phyloP scores from a whole-genome alignment of 2,113 vertebrate genomes.

The Lamprologus tigripictilis region DNA sequence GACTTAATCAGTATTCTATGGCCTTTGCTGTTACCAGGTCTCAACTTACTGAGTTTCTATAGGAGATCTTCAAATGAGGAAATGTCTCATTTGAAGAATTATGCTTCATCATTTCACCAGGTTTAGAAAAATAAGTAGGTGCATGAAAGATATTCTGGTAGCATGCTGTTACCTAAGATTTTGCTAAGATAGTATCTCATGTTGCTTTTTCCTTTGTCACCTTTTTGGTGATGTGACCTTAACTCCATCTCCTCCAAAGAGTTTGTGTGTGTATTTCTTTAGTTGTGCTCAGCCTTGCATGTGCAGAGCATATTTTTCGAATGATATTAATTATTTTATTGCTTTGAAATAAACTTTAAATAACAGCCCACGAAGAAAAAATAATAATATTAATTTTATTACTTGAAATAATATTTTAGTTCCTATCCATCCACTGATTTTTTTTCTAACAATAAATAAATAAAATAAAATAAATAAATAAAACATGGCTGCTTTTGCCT shows the following conservation, averaged over 20 bases:
- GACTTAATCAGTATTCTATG: neutral
- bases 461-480: neutral
- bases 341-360: neutral
- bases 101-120: neutral
- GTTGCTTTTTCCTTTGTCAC: neutral
- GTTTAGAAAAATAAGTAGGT: neutral
- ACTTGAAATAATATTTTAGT: constrained; percentile 7
- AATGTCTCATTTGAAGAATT: neutral
- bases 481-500: constrained; percentile 14
- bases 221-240: neutral
- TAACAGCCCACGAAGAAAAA: neutral
- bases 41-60: neutral
- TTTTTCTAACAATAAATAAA: neutral
- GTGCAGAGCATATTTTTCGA: neutral
- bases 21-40: neutral
- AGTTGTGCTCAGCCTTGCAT: neutral
- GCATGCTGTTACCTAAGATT: neutral
- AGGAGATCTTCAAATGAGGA: neutral
- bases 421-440: constrained; percentile 16
- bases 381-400: neutral
- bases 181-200: neutral
- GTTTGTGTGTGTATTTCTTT: neutral
- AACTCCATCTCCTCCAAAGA: neutral
- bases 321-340: neutral
- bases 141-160: neutral